Evolutionary conservation across 1,140 invertebrate genomes (phyloP).

Genomic region (Cylas formicarius): DNA sequence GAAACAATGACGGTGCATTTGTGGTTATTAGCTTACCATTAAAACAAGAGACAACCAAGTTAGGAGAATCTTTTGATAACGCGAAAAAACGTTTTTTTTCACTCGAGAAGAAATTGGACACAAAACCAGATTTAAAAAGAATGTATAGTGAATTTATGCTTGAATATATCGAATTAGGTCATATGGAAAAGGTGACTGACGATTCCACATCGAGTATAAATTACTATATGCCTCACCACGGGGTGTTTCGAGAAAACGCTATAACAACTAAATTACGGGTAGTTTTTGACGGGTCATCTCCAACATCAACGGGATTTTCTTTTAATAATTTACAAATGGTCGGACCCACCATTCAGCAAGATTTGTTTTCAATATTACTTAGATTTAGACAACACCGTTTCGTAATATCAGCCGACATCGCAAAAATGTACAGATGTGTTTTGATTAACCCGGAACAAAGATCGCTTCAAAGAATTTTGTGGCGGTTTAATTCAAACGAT

Average conservation of each 20-base stretch:
- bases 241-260: constrained; percentile 31
- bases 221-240: constrained; percentile 43
- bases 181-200: constrained; percentile 23
- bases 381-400: constrained; percentile 31
- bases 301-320: constrained; percentile 30
- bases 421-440: constrained; percentile 39
- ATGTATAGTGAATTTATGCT: constrained; percentile 35
- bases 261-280: constrained; percentile 37
- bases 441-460: constrained; percentile 26
- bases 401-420: constrained; percentile 27
- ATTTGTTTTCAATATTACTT: constrained; percentile 29
- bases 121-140: too few relatives aligned
- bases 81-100: too few relatives aligned
- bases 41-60: too few relatives aligned
- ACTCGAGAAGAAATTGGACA: too few relatives aligned
- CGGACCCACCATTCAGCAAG: constrained; percentile 40
- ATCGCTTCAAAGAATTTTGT: constrained; percentile 36
- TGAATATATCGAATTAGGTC: constrained; percentile 30
- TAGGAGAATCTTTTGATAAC: too few relatives aligned
- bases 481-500: constrained; percentile 25
- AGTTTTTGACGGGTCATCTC: constrained; percentile 39
- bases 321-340: constrained; percentile 37
- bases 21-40: too few relatives aligned
- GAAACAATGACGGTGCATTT: constrained; percentile 12
- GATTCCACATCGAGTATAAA: not conserved